These are phyloP conservation scores for Fissipunctia ypsillon DNA, from an alignment of 2,888 invertebrate genomes.

Conservation along the genomic window DNA sequence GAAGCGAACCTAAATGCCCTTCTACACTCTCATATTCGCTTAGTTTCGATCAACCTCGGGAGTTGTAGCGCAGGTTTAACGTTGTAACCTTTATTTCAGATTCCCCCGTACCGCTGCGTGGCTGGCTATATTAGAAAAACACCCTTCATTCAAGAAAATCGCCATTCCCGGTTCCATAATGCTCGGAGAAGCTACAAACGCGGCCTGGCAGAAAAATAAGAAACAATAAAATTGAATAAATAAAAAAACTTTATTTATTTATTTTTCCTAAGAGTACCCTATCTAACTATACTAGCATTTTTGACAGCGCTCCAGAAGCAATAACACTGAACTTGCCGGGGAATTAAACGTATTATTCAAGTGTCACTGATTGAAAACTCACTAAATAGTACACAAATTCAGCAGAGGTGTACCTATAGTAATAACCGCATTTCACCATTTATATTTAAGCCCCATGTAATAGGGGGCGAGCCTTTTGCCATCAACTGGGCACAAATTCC, in stretches of 20 bases:
- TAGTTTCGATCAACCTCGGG: too few species aligned
- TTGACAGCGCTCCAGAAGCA: background rate
- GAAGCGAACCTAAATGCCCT: too few species aligned
- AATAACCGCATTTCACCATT: too few species aligned
- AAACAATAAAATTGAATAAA: constrained; percentile 18
- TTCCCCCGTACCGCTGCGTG: constrained; percentile 56
- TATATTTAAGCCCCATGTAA: too few species aligned
- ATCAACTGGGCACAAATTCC: too few species aligned
- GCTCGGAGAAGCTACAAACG: constrained; percentile 57
- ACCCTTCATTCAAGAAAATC: constrained; percentile 72
- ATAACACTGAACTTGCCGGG: background rate
- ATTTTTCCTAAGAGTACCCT: background rate
- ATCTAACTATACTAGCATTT: background rate
- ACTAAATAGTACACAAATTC: too few species aligned
- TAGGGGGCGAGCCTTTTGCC: too few species aligned
- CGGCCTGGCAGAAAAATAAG: constrained; percentile 72
- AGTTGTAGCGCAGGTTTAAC: too few species aligned
- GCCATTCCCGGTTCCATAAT: constrained; percentile 62
- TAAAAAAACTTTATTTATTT: background rate
- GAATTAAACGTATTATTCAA: too few species aligned
- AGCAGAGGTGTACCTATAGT: too few species aligned
- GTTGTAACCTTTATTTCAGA: constrained; percentile 32
- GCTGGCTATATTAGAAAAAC: constrained; percentile 62
- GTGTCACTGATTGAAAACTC: too few species aligned
- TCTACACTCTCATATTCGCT: too few species aligned